Base-by-base conservation (phyloP, 2,888 invertebrate genomes). In the Microdon myrmicae region DNA sequence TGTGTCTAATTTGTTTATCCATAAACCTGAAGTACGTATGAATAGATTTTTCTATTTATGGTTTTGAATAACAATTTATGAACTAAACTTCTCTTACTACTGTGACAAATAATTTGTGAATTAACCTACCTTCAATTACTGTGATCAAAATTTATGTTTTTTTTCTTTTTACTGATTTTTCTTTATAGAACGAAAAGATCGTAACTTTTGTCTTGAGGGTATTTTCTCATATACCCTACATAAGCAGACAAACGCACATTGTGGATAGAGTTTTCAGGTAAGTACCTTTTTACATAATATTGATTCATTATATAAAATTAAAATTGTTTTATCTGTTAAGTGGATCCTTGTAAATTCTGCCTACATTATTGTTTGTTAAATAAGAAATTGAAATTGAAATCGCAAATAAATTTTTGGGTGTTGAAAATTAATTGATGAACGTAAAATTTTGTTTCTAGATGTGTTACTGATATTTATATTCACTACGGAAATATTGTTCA, bases 241-340 rank as follows among this genome's bases (percentile, higher is more conserved):
- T 64, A 47, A 28, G 47, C 1, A 64, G 38, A 22, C 37, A 64
- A 6, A 22, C 14, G 4, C 51, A 64, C 22, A 51, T 64, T 9
- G 43, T 45, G 7, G 7, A 29, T 1, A 43, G 37, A 43, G 14
- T 64, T 1, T 58, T 64, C 16, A 25, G 34, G 64, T 64, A 43
- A 43, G 31, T 35, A 28, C 13, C 12, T 5, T 17, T 2, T 22
- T 12, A n/a, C n/a, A n/a, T n/a, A n/a, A n/a, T n/a, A n/a, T n/a
- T n/a, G n/a, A n/a, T n/a, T n/a, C n/a, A n/a, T n/a, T n/a, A n/a
- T n/a, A n/a, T n/a, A n/a, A n/a, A n/a, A n/a, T n/a, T n/a, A n/a
- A n/a, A n/a, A n/a, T n/a, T n/a, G n/a, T n/a, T n/a, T n/a, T n/a
- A n/a, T n/a, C n/a, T n/a, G n/a, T n/a, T n/a, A n/a, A n/a, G n/a